A percentile compares a stretch with the other conserved stretches of the same genome.
Conservation (phyloP, 2,113 vertebrate species). For the Jaculus jaculus region DNA sequence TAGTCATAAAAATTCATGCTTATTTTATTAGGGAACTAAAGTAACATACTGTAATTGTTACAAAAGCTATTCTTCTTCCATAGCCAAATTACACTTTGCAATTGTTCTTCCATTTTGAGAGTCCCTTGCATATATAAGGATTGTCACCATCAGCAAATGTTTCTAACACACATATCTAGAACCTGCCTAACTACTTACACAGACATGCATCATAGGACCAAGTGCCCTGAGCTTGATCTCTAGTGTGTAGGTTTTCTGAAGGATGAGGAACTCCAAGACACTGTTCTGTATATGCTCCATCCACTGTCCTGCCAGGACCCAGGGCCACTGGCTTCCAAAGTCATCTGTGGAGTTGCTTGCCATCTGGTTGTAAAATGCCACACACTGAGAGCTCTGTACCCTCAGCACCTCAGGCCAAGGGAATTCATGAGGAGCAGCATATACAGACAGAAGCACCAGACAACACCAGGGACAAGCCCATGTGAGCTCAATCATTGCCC, state of each 20-base stretch:
- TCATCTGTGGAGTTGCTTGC: not conserved
- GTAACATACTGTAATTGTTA: slow-evolving; percentile 7
- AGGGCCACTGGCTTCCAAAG: not conserved
- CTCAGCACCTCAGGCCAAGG: too few species aligned
- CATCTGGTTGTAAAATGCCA: not conserved
- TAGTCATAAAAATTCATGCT: slow-evolving; percentile 17
- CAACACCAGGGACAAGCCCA: not conserved
- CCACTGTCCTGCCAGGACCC: not conserved
- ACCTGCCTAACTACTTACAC: not conserved
- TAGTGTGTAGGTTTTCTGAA: not conserved
- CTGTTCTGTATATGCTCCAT: rapidly evolving
- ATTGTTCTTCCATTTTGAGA: slow-evolving; percentile 38
- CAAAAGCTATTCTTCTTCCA: not conserved
- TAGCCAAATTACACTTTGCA: slow-evolving; percentile 9
- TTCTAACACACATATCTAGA: slow-evolving; percentile 8
- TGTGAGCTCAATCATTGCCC: not conserved
- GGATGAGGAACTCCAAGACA: not conserved
- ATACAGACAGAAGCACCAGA: not conserved
- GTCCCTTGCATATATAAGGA: not conserved
- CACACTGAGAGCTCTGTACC: not conserved
- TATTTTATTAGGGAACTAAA: slow-evolving; percentile 16
- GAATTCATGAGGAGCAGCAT: not conserved
- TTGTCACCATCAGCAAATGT: not conserved
- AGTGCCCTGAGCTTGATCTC: not conserved
- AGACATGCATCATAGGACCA: not conserved